Percentiles rank a stretch among this genome's conserved stretches.
These are phyloP conservation scores for Hippolais icterina DNA, from an alignment of 2,113 vertebrate species.

Conservation along the genomic window DNA sequence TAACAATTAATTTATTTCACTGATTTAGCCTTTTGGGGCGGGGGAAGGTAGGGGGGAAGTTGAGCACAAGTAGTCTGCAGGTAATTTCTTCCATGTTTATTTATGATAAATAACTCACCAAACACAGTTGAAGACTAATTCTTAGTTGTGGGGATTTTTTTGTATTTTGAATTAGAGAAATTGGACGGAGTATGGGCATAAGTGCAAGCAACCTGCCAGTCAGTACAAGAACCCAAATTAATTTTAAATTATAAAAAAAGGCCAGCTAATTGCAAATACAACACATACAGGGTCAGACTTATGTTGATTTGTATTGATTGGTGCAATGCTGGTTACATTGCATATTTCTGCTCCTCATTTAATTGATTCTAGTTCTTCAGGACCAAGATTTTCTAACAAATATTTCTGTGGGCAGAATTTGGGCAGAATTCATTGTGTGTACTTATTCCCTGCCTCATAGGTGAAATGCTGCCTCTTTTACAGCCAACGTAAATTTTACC, in stretches of 20 bases:
- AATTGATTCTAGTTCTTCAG: not conserved
- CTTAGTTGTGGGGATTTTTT: not conserved
- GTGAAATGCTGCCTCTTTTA: not conserved
- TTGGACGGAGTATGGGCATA: not conserved
- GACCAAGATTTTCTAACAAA: not conserved
- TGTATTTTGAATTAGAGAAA: not conserved
- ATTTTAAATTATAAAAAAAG: not conserved
- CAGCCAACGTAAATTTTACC: not conserved
- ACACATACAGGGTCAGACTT: not conserved
- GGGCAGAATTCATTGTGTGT: not conserved
- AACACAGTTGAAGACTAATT: not conserved
- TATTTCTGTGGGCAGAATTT: not conserved
- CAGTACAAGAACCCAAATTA: not conserved
- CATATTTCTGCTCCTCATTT: not conserved
- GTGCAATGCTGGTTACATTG: not conserved
- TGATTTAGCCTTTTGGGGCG: slow-evolving; percentile 38
- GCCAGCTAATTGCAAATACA: not conserved
- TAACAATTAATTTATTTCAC: slow-evolving; percentile 70
- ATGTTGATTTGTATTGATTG: slow-evolving; percentile 24
- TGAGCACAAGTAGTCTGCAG: slow-evolving; percentile 38
- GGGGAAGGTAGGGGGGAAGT: not conserved
- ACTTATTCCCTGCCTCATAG: not conserved
- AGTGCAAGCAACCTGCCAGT: not conserved
- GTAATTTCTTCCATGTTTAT: slow-evolving; percentile 34
- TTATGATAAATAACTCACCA: slow-evolving; percentile 31